These are phyloP conservation scores for Lampris megalopsis DNA, from an alignment of 2,113 vertebrate genomes.

Conservation along the genomic window DNA sequence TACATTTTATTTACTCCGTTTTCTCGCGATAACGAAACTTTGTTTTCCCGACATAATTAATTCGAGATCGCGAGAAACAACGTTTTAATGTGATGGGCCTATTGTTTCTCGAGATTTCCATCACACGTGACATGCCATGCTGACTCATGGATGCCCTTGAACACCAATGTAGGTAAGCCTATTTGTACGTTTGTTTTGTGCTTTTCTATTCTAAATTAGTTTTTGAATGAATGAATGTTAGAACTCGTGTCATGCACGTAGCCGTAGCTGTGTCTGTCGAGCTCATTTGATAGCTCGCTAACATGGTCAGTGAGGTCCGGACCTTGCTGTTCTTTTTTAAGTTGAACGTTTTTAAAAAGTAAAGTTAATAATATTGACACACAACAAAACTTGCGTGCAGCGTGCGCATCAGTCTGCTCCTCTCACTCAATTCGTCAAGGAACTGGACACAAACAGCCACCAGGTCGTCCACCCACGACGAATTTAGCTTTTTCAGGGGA, in stretches of 20 bases:
- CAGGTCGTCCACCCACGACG: not conserved
- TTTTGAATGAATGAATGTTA: not conserved
- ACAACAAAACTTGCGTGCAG: not conserved
- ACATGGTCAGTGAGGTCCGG: too few relatives aligned
- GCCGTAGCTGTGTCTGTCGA: too few relatives aligned
- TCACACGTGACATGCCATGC: too few relatives aligned
- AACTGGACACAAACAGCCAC: not conserved
- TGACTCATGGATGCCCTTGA: too few relatives aligned
- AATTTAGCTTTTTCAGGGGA: not conserved
- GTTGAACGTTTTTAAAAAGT: not conserved
- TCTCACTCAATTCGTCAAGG: not conserved
- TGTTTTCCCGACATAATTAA: not conserved
- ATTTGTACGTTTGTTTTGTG: not conserved
- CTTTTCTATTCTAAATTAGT: not conserved
- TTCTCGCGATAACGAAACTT: not conserved
- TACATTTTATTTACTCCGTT: not conserved
- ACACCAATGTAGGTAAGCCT: not conserved
- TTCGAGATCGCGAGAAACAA: not conserved
- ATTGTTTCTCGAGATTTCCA: not conserved
- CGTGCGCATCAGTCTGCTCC: not conserved
- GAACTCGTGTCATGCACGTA: too few relatives aligned
- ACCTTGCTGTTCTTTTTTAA: not conserved
- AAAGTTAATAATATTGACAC: not conserved
- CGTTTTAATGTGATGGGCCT: not conserved
- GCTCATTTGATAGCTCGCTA: too few relatives aligned